Evolutionary conservation across 2,888 invertebrate species (phyloP).

Genomic region (Drosophila silvestris): DNA sequence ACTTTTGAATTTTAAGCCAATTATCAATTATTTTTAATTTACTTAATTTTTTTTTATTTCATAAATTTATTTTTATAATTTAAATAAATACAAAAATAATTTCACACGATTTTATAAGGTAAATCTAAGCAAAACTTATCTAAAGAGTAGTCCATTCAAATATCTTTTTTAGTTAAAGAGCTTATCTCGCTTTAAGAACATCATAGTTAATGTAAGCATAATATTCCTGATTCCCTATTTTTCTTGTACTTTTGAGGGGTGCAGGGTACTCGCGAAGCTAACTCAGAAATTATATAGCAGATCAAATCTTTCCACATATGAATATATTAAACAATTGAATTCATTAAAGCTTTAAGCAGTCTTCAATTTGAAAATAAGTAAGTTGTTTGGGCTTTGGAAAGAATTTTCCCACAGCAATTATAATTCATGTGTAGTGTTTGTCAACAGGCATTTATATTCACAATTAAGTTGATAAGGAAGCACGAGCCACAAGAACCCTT

Average conservation of each 20-base stretch:
- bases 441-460: background rate
- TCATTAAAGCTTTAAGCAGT: background rate
- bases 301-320: too few relatives aligned
- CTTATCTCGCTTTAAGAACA: background rate
- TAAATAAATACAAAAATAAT: background rate
- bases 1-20: background rate
- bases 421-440: background rate
- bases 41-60: background rate
- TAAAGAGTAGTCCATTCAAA: background rate
- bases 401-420: background rate
- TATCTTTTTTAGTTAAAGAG: background rate
- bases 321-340: too few relatives aligned
- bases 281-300: too few relatives aligned
- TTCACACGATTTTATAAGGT: background rate
- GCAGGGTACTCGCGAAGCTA: too few relatives aligned
- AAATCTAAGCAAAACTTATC: background rate
- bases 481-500: background rate
- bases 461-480: background rate
- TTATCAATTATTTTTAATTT: background rate
- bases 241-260: too few relatives aligned
- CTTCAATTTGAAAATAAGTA: too few relatives aligned
- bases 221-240: too few relatives aligned
- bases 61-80: background rate
- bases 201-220: too few relatives aligned
- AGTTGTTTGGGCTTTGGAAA: background rate